Evolutionary conservation across 2,888 invertebrate species (phyloP).

Genomic region (Bedellia somnulentella): DNA sequence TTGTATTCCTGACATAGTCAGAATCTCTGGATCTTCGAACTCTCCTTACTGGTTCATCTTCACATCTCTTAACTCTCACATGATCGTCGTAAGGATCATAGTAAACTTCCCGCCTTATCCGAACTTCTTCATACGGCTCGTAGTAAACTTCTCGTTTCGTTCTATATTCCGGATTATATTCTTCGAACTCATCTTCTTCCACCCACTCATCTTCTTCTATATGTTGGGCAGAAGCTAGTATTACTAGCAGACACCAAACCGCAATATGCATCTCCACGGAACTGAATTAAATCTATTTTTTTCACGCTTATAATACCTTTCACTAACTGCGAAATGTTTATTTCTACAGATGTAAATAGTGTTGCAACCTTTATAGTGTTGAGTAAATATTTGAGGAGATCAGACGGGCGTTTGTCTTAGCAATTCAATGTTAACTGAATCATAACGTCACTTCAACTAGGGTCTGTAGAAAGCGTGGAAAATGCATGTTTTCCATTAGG

Average conservation of each 20-base stretch:
- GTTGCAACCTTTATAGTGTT: no score
- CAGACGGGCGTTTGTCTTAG: no score
- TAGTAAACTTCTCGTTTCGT: constrained; percentile 1
- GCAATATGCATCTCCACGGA: constrained; percentile 28
- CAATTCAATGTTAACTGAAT: no score
- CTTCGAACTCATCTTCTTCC: constrained; percentile 28
- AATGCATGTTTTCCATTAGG: no score
- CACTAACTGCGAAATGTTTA: constrained; percentile 26
- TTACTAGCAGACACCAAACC: no score
- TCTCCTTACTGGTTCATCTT: constrained; percentile 16
- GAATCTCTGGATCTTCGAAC: constrained; percentile 16
- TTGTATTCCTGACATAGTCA: constrained; percentile 22
- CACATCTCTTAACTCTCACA: constrained; percentile 28
- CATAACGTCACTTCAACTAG: no score
- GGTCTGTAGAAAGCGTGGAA: no score
- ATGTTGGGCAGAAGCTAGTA: constrained; percentile 8
- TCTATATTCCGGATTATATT: constrained; percentile 17
- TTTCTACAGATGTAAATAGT: no score
- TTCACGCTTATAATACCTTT: constrained; percentile 40
- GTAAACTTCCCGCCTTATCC: constrained; percentile 21
- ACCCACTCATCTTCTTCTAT: constrained; percentile 23
- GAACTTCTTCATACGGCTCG: constrained; percentile 18
- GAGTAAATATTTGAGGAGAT: no score
- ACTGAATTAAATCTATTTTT: constrained; percentile 31
- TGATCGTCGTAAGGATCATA: constrained; percentile 21